Percentiles rank a stretch among this genome's conserved stretches.
Conservation (phyloP, 2,797 vertebrate genomes). For the Leuciscus waleckii region DNA sequence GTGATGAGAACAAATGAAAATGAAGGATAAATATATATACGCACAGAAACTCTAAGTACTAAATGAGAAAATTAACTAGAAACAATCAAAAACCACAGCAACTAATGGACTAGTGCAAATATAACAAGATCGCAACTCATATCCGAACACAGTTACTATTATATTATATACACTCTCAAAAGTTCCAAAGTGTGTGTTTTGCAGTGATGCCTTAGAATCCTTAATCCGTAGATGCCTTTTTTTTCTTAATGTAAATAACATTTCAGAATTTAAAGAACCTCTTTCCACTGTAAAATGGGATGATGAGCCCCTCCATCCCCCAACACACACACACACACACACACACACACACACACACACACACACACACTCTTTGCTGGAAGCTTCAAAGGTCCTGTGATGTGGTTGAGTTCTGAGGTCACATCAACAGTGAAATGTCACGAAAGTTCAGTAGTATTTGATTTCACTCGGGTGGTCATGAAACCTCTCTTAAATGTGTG, state of each 20-base stretch:
- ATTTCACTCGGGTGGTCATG: slow-evolving; percentile 16
- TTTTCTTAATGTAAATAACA: not conserved
- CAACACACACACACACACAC: slow-evolving; percentile 46
- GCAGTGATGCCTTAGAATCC: no score
- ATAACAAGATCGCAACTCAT: no score
- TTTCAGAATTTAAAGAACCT: not conserved
- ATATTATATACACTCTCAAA: no score
- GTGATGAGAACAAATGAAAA: not conserved
- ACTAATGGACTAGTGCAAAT: not conserved
- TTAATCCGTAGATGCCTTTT: no score
- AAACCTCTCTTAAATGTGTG: slow-evolving; percentile 30
- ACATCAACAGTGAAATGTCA: slow-evolving; percentile 79
- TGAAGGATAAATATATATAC: not conserved
- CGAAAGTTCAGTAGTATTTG: slow-evolving; percentile 63
- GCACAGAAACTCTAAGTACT: no score
- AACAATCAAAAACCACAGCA: not conserved
- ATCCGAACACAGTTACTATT: no score
- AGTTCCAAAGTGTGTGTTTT: no score
- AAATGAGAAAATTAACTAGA: not conserved
- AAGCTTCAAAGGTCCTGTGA: slow-evolving; percentile 77
- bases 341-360: slow-evolving; percentile 48
- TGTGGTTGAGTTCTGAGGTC: slow-evolving; percentile 70
- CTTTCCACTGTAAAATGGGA: not conserved
- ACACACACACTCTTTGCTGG: slow-evolving; percentile 53
- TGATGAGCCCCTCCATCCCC: slow-evolving; percentile 37